Percentiles rank a stretch among this genome's conserved stretches.
Conservation (phyloP, 64 coral and sea anemone genomes). For the Montipora efflorescens region DNA sequence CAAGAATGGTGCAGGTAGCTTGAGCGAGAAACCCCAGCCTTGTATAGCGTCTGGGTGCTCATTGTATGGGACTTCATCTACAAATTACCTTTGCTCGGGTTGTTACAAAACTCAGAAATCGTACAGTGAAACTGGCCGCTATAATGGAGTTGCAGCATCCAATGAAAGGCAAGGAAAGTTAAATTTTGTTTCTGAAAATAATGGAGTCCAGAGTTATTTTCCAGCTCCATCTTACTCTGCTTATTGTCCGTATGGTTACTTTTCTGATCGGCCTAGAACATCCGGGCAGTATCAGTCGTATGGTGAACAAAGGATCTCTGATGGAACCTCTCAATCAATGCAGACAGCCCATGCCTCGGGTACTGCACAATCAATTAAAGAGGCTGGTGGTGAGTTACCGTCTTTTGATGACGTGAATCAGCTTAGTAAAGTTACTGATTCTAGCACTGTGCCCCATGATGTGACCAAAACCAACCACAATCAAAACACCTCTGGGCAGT, state of each 20-base stretch:
- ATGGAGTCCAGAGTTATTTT: neutral
- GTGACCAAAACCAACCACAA: neutral
- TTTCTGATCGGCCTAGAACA: neutral
- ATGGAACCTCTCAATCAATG: neutral
- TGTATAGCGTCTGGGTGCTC: conserved; percentile 84
- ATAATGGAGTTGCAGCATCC: conserved; percentile 6
- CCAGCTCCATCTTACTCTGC: conserved; percentile 43
- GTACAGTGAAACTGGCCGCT: conserved; percentile 56
- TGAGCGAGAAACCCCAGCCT: conserved; percentile 52
- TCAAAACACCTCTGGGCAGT: conserved; percentile 6
- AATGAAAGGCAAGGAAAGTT: neutral
- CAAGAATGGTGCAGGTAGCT: neutral
- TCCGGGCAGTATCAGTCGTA: neutral
- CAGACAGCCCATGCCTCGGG: neutral
- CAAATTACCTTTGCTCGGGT: conserved; percentile 91
- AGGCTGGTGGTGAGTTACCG: neutral
- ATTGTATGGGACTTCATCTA: conserved; percentile 82
- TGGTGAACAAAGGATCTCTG: neutral
- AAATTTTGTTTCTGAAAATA: neutral
- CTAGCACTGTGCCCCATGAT: neutral
- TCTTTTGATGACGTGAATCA: neutral
- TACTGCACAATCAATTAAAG: conserved; percentile 5
- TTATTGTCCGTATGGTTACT: conserved; percentile 41
- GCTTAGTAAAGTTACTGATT: neutral
- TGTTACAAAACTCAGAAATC: conserved; percentile 90